phyloP scores from a whole-genome alignment of 2,113 vertebrate species.

The Mirza zaza region DNA sequence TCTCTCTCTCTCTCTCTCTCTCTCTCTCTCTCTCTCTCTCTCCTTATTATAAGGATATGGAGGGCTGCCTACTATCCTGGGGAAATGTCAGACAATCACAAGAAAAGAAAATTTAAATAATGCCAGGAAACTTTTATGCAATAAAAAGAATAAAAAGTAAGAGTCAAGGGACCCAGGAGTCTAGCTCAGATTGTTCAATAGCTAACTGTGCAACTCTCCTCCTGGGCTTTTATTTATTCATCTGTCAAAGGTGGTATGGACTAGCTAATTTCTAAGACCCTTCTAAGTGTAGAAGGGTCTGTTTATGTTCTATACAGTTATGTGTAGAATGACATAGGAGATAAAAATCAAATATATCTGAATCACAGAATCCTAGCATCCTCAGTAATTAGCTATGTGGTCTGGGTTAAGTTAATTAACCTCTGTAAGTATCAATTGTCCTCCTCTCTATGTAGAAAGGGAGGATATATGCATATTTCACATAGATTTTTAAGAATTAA shows the following conservation, averaged over 20 bases:
- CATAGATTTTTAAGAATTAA: background rate
- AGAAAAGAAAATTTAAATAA: constrained; percentile 33
- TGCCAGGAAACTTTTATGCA: background rate
- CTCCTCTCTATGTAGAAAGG: background rate
- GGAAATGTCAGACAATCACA: background rate
- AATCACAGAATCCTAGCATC: background rate
- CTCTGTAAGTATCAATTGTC: background rate
- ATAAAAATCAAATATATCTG: background rate
- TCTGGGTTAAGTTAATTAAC: constrained; percentile 27
- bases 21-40: rapidly evolving
- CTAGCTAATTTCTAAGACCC: too few relatives aligned
- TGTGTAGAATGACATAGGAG: background rate
- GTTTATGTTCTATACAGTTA: background rate
- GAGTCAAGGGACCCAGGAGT: background rate
- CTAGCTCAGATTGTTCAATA: background rate
- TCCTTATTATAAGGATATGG: background rate
- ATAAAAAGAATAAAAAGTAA: background rate
- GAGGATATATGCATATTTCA: background rate
- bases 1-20: too few relatives aligned
- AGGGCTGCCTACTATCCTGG: background rate
- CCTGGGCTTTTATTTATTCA: background rate
- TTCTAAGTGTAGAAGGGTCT: background rate
- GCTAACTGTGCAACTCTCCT: background rate
- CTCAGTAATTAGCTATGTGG: background rate
- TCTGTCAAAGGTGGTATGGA: background rate